These are phyloP conservation scores for Hippoglossus hippoglossus DNA, from an alignment of 2,797 vertebrate genomes.

Conservation along the genomic window DNA sequence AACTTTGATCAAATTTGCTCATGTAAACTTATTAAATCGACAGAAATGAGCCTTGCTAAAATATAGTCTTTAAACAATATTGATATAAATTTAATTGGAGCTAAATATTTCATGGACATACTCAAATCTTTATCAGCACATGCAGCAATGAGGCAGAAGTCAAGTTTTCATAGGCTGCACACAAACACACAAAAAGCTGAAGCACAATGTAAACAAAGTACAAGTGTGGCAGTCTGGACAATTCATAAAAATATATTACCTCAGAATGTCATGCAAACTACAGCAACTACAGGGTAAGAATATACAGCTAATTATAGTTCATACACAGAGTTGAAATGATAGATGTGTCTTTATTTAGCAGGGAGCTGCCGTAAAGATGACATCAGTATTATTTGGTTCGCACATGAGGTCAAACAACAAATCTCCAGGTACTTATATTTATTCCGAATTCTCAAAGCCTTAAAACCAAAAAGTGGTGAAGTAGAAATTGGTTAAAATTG, in stretches of 20 bases:
- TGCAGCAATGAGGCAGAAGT: slow-evolving; percentile 21
- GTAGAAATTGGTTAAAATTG: background rate
- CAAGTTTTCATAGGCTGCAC: slow-evolving; percentile 14
- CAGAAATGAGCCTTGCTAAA: background rate
- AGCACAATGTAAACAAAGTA: background rate
- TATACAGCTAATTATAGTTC: slow-evolving; percentile 8
- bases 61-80: background rate
- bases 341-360: slow-evolving; percentile 6
- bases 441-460: slow-evolving; percentile 19
- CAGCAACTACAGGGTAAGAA: slow-evolving; percentile 27
- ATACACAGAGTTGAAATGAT: background rate
- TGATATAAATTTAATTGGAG: background rate
- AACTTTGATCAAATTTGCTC: background rate
- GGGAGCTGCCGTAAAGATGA: background rate
- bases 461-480: slow-evolving; percentile 19
- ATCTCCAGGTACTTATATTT: background rate
- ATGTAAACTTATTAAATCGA: slow-evolving; percentile 6
- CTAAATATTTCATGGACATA: slow-evolving; percentile 24
- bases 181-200: slow-evolving; percentile 1
- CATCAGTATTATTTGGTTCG: slow-evolving; percentile 8
- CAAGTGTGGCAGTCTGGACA: background rate
- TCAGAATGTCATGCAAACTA: slow-evolving; percentile 47
- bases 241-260: background rate
- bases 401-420: slow-evolving; percentile 15
- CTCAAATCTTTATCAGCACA: slow-evolving; percentile 18